Evolutionary conservation across 30 jellyfish, hydroid and myxozoan species (phyloP).

Genomic region (Turritopsis rubra): DNA sequence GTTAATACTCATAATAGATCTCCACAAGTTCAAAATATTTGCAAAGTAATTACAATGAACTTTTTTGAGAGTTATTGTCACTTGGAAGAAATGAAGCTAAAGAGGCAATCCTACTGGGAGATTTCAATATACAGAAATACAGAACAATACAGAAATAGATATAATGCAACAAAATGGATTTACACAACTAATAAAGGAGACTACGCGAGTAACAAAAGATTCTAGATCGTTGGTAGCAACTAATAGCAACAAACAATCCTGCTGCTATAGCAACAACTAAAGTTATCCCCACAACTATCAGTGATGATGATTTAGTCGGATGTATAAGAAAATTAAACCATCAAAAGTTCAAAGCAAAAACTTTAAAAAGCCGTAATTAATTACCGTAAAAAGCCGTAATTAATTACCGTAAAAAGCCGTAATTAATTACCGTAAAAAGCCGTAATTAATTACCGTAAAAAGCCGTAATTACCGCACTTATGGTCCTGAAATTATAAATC

Average conservation of each 20-base stretch:
- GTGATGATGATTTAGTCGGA: slow-evolving; percentile 13
- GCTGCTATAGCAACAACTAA: neutral
- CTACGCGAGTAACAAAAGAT: neutral
- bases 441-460: too few relatives aligned
- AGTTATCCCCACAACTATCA: slow-evolving; percentile 2
- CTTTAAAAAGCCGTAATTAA: neutral
- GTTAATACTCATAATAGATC: neutral
- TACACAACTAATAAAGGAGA: neutral
- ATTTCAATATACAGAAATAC: neutral
- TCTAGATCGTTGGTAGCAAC: neutral
- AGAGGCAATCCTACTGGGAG: slow-evolving; percentile 2
- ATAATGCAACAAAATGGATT: neutral
- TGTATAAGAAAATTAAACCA: neutral
- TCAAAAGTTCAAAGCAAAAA: neutral
- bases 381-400: too few relatives aligned
- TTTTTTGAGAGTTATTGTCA: neutral
- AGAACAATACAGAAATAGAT: neutral
- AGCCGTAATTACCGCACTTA: neutral
- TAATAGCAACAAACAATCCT: slow-evolving; percentile 11
- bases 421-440: too few relatives aligned
- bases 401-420: too few relatives aligned
- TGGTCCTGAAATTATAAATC: neutral
- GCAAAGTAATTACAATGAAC: neutral
- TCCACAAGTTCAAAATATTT: neutral
- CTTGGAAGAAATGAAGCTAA: neutral